Percentiles rank a stretch among this genome's conserved stretches.
Conservation (phyloP, 2,888 invertebrate species). For the Pandemis corylana region DNA sequence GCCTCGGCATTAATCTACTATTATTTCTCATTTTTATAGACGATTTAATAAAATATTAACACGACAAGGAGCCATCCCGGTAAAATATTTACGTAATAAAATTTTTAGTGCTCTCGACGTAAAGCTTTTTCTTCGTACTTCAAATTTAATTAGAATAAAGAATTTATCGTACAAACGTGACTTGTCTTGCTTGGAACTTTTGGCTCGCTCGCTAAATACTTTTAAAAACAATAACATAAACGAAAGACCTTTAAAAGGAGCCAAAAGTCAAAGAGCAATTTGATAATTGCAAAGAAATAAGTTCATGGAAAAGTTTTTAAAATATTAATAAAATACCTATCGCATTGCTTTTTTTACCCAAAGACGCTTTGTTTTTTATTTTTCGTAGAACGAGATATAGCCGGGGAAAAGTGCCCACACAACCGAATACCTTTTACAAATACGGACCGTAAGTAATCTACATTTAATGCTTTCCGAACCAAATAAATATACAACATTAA, state of each 20-base stretch:
- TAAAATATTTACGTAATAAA: not conserved
- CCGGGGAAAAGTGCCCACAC: not conserved
- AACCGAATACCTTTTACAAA: not conserved
- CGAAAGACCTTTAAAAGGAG: constrained; percentile 5
- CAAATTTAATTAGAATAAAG: constrained; percentile 9
- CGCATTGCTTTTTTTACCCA: too few relatives aligned
- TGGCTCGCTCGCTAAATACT: constrained; percentile 16
- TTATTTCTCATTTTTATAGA: not conserved
- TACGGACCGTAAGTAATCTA: not conserved
- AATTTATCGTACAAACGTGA: constrained; percentile 20
- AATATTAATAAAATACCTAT: not conserved
- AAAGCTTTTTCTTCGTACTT: not conserved
- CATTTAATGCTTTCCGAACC: not conserved
- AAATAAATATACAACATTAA: not conserved
- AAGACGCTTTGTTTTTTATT: not conserved
- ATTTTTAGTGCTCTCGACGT: not conserved
- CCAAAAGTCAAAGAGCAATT: not conserved
- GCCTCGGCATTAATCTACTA: too few relatives aligned
- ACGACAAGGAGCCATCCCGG: not conserved
- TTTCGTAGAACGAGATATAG: not conserved
- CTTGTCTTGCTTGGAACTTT: constrained; percentile 1
- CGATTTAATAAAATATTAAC: not conserved
- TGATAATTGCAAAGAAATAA: constrained; percentile 11
- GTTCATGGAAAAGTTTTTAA: not conserved
- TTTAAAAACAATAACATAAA: constrained; percentile 22